These are phyloP conservation scores for Montifringilla adamsi DNA, from an alignment of 2,113 vertebrate species.

Conservation along the genomic window DNA sequence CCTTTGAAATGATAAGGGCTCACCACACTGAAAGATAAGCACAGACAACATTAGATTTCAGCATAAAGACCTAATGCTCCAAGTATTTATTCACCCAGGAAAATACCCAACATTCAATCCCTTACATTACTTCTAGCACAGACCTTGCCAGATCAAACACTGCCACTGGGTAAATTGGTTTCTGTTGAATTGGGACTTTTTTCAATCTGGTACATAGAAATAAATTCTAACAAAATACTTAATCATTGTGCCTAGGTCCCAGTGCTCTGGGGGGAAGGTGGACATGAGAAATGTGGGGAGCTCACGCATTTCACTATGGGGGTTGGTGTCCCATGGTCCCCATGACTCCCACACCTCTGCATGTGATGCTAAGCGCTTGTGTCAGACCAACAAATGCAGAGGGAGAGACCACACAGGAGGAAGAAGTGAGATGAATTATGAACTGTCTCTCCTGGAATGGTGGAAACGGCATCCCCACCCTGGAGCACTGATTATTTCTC, in stretches of 20 bases:
- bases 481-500: neutral
- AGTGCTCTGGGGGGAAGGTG: fast-evolving
- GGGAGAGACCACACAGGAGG: neutral
- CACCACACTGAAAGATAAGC: neutral
- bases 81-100: neutral
- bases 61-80: neutral
- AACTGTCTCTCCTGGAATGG: fast-evolving
- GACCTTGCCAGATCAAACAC: neutral
- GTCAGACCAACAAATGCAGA: fast-evolving
- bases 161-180: neutral
- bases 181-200: neutral
- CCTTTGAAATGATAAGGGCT: neutral
- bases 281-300: neutral
- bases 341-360: neutral
- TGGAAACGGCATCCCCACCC: fast-evolving
- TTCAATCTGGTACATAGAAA: neutral
- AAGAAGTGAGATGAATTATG: neutral
- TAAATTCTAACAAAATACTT: neutral
- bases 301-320: neutral
- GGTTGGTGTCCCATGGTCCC: fast-evolving
- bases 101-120: neutral
- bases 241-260: neutral
- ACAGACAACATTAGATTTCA: neutral
- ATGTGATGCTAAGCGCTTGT: neutral
- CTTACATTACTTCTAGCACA: neutral